These are phyloP conservation scores for Dolichallabes microphthalmus DNA, from an alignment of 2,113 vertebrate genomes.

Conservation along the genomic window DNA sequence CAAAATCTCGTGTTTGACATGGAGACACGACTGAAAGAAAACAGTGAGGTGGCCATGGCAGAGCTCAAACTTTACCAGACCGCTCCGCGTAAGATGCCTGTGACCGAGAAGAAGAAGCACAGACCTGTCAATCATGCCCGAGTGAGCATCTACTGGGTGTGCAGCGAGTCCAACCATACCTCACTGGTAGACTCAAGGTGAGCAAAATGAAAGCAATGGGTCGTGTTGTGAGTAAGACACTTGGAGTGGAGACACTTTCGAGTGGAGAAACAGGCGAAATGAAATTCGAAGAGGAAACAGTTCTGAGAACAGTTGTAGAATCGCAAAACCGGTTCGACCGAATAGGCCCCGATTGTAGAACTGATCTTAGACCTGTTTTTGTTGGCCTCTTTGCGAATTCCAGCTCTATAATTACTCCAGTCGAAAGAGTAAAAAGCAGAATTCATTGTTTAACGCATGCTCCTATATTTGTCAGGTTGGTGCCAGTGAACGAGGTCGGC, in stretches of 20 bases:
- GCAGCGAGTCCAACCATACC: conserved; percentile 76
- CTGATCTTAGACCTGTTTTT: no score
- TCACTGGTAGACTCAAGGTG: conserved; percentile 82
- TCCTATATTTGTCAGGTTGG: conserved; percentile 67
- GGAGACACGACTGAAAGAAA: conserved; percentile 75
- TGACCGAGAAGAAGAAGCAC: conserved; percentile 57
- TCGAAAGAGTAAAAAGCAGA: no score
- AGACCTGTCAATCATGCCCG: conserved; percentile 66
- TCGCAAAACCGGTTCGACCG: no score
- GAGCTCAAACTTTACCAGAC: conserved; percentile 79
- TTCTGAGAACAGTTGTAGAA: no score
- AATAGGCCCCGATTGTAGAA: no score
- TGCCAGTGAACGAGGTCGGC: conserved; percentile 76
- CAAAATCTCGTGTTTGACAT: conserved; percentile 77
- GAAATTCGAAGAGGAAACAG: no score
- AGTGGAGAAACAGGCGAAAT: no score
- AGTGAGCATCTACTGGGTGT: conserved; percentile 80
- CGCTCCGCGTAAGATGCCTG: conserved; percentile 56
- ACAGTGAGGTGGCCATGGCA: conserved; percentile 79
- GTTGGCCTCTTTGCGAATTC: no score
- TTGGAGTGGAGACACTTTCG: no score
- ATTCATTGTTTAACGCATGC: neutral
- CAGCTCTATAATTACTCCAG: no score
- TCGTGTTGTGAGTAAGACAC: neutral
- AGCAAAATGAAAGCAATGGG: neutral